These are phyloP conservation scores for Elegia similella DNA, from an alignment of 2,888 invertebrate genomes.

Conservation along the genomic window DNA sequence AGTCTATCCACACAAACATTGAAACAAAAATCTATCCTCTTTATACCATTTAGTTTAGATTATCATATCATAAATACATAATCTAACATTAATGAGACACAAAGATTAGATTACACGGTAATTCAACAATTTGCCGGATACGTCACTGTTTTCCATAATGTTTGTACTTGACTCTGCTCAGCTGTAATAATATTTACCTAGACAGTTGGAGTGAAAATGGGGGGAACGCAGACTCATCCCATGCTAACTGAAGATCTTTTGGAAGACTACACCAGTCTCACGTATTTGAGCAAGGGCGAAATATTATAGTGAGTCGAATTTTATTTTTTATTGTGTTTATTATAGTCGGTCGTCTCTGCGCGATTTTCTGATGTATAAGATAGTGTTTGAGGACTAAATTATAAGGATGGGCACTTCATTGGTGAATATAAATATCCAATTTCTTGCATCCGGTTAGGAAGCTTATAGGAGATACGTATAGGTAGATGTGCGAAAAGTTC, in stretches of 20 bases:
- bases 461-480: too few species aligned
- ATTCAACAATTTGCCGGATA: not conserved
- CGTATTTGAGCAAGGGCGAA: conserved; percentile 83
- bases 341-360: too few species aligned
- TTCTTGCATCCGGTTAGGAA: too few species aligned
- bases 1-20: too few species aligned
- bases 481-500: too few species aligned
- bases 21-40: too few species aligned
- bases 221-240: conserved; percentile 65
- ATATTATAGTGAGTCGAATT: conserved; percentile 81
- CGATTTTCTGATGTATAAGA: too few species aligned
- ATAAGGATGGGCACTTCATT: too few species aligned
- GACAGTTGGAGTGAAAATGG: conserved; percentile 48
- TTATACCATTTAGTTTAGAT: too few species aligned
- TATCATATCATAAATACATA: not conserved
- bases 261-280: conserved; percentile 82
- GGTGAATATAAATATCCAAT: too few species aligned
- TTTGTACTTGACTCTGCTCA: not conserved
- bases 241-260: conserved; percentile 80
- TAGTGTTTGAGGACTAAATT: too few species aligned
- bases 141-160: not conserved
- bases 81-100: not conserved
- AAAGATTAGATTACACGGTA: not conserved
- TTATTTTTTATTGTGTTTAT: not conserved
- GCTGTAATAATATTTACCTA: conserved; percentile 9